Conservation (phyloP, 2,888 invertebrate genomes). For the Dryomyza anilis region DNA sequence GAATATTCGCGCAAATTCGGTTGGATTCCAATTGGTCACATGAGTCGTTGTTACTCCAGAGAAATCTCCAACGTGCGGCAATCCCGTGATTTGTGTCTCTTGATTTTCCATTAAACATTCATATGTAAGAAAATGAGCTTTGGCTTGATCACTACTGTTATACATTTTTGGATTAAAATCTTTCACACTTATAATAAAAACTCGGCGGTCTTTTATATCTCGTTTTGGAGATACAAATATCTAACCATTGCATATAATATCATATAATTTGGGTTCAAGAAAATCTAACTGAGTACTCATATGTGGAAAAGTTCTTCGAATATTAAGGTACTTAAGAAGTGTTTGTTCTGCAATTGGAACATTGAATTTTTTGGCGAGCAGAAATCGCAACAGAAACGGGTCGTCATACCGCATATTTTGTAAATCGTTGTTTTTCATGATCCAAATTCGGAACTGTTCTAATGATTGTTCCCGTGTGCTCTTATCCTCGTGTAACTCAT, state of each 20-base stretch:
- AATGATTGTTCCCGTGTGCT: constrained; percentile 69
- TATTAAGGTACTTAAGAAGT: constrained; percentile 76
- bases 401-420: constrained; percentile 73
- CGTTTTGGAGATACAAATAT: constrained; percentile 76
- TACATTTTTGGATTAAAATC: constrained; percentile 72
- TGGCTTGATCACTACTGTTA: constrained; percentile 73
- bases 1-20: constrained; percentile 72
- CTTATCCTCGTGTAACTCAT: constrained; percentile 75
- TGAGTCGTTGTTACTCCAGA: constrained; percentile 68
- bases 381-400: constrained; percentile 74
- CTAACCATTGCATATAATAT: constrained; percentile 74
- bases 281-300: constrained; percentile 71
- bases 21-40: constrained; percentile 74
- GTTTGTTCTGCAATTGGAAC: constrained; percentile 79
- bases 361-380: constrained; percentile 79
- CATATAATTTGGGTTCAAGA: constrained; percentile 66
- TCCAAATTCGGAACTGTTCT: constrained; percentile 72
- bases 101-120: constrained; percentile 78
- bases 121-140: constrained; percentile 72
- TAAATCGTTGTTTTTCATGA: constrained; percentile 72
- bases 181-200: constrained; percentile 69
- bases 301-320: constrained; percentile 72
- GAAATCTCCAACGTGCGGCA: constrained; percentile 75
- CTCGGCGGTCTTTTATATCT: constrained; percentile 74
- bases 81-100: constrained; percentile 75